Evolutionary conservation across 2,113 vertebrate species (phyloP), one percentile per base, ranked within the genome.

Genomic region (Mus spicilegus): DNA sequence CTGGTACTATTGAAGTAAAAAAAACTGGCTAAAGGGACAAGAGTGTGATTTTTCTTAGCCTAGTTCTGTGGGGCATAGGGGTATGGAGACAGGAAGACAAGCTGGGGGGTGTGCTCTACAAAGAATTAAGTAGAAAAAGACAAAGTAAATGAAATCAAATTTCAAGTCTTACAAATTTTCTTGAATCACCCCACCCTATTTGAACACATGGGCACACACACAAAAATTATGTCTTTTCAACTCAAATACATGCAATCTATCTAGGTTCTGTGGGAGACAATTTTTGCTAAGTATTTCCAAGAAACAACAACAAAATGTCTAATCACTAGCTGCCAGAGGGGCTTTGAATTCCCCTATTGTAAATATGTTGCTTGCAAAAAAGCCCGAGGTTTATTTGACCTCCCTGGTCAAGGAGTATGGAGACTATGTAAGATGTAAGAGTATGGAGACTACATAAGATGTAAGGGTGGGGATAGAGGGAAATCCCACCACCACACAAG

Each of bases 1-100:
- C 88, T 97, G 93, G 98, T 96, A 92, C 93, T 95, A 94, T 89
- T 94, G 97, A 93, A 73, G 24, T 88, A 69, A 72, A 65, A 97
- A 73, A 95, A 96, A 90, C 5, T 76, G n/a, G 56, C 58, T 81
- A 10, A 30, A 65, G 72, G 19, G 69, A 95, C 87, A 95, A 97
- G 97, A 91, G 49, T 91, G 24, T 78, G 69, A 51, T 94, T 70
- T 90, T 63, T 93, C 58, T 63, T 36, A 89, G 9, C 49, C 51
- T 92, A 12, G 26, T 20, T 85, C 63, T 95, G 11, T 81, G 56
- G 70, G 17, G 16, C 75, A 28, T 73, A 51, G 10, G 70, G 36
- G 7, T 58, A 30, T 56, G 51, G 36, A 33, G n/a, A 63, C 8
- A 30, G 30, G 67, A 82, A 63, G 69, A 30, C 90, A 67, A 96